phyloP scores from a whole-genome alignment of 1,140 invertebrate species.

The Megalopta genalis region DNA sequence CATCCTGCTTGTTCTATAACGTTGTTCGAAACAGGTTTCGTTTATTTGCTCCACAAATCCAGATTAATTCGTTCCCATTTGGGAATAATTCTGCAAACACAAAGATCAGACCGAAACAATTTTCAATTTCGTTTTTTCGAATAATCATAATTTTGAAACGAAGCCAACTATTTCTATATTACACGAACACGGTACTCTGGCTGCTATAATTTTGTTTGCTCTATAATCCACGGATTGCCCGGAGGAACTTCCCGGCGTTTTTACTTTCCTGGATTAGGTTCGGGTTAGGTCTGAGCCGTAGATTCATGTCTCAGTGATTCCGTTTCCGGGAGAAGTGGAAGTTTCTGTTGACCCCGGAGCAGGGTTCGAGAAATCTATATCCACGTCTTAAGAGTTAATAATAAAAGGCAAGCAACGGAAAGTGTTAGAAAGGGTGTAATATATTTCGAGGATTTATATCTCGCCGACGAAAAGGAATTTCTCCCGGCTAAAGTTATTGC shows the following conservation, averaged over 20 bases:
- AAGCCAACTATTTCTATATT: no score
- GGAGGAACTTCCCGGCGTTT: background rate
- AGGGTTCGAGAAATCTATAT: background rate
- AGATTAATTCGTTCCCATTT: no score
- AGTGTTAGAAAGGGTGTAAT: slow-evolving; percentile 10
- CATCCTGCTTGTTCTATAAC: no score
- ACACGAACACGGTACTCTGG: no score
- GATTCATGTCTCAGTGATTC: background rate
- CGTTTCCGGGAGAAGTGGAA: background rate
- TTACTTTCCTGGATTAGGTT: background rate
- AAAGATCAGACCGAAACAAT: no score
- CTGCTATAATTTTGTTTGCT: background rate
- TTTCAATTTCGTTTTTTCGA: no score
- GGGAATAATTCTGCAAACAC: no score
- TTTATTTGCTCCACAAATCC: no score
- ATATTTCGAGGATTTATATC: slow-evolving; percentile 35
- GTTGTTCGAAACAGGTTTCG: no score
- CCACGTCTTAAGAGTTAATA: slow-evolving; percentile 13
- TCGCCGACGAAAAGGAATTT: background rate
- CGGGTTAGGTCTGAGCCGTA: no score
- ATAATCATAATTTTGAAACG: no score
- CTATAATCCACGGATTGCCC: no score
- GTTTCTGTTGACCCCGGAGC: background rate
- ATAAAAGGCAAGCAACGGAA: slow-evolving; percentile 9
- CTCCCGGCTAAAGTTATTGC: slow-evolving; percentile 21